These are phyloP conservation scores for Bombus sylvicola DNA, from an alignment of 1,140 invertebrate genomes.

Conservation along the genomic window DNA sequence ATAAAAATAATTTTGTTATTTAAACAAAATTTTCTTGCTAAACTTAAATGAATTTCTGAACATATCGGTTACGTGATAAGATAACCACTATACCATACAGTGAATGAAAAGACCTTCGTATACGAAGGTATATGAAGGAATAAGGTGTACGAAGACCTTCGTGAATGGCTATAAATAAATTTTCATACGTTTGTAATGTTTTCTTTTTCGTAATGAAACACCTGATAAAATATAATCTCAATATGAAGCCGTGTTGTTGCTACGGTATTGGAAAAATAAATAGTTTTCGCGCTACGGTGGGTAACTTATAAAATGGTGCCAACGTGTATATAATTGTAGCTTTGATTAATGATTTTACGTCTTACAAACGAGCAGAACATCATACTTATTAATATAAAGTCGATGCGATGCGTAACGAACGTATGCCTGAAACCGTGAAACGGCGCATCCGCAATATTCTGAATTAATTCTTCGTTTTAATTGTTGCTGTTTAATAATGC, in stretches of 20 bases:
- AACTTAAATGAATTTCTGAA: no score
- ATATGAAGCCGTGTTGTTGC: background rate
- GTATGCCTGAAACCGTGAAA: constrained; percentile 14
- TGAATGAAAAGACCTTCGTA: no score
- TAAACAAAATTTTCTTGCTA: no score
- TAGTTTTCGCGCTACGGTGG: background rate
- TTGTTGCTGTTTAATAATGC: constrained; percentile 3
- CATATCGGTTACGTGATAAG: no score
- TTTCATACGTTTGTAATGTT: no score
- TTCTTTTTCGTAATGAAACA: no score
- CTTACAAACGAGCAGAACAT: background rate
- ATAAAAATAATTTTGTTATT: no score
- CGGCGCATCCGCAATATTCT: background rate
- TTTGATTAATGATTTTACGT: background rate
- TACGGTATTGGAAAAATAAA: background rate
- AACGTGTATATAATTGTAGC: background rate
- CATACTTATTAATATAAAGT: constrained; percentile 13
- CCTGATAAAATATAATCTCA: no score
- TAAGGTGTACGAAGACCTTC: no score
- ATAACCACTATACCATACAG: no score
- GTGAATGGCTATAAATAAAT: no score
- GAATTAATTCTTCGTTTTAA: constrained; percentile 1
- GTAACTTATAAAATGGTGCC: background rate
- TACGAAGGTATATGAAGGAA: no score
- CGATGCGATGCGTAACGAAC: constrained; percentile 10